Evolutionary conservation across 2,797 vertebrate genomes (phyloP).

Genomic region (Glyptemys insculpta): DNA sequence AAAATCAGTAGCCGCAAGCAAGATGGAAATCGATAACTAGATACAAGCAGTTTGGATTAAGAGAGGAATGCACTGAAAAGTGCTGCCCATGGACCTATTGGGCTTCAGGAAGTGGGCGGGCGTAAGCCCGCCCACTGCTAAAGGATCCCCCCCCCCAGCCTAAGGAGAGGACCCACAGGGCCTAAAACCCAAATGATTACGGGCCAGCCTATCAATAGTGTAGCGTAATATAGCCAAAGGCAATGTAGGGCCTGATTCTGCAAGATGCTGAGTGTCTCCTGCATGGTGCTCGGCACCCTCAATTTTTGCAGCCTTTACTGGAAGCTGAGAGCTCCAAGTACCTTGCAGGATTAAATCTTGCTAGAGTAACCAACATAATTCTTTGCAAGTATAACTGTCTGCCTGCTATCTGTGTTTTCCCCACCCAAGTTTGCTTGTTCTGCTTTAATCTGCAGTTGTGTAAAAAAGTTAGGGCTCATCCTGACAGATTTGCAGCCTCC

Average conservation of each 20-base stretch:
- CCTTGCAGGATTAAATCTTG: not conserved
- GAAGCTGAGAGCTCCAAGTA: not conserved
- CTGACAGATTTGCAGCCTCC: not conserved
- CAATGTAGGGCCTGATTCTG: not conserved
- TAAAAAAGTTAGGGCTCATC: fast-evolving
- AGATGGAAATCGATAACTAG: not conserved
- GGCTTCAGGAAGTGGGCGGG: no score
- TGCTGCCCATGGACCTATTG: not conserved
- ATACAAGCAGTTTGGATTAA: not conserved
- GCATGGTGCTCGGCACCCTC: not conserved
- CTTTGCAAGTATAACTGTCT: not conserved
- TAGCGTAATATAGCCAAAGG: not conserved
- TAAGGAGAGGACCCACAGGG: no score
- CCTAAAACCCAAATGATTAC: no score
- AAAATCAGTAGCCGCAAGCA: not conserved
- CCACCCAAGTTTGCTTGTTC: not conserved
- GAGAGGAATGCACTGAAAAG: not conserved
- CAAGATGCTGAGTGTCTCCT: not conserved
- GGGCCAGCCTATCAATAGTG: fast-evolving
- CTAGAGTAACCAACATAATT: fast-evolving
- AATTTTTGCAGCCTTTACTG: not conserved
- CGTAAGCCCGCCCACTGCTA: no score
- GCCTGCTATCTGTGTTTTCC: not conserved
- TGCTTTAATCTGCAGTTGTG: fast-evolving
- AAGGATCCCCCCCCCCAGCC: no score